Evolutionary conservation across 2,113 vertebrate species (phyloP), one percentile per base, ranked within the genome.

Genomic region (Halichoerus grypus): DNA sequence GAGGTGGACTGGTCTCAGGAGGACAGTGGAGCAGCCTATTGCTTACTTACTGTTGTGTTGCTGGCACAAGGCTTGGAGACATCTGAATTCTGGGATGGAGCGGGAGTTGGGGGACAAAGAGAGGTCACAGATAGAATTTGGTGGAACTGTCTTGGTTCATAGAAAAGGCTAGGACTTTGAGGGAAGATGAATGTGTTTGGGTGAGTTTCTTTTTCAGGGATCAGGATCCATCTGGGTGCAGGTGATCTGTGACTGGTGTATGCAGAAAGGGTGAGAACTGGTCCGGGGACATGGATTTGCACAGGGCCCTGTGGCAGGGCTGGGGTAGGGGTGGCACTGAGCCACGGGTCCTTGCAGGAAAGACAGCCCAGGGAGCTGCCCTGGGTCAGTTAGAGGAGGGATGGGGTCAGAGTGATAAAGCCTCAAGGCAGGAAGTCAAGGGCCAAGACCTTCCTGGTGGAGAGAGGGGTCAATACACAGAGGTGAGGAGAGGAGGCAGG

Each of bases 1-100:
- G 28, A 82, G 13, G 7, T 21, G 39, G n/a, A 22, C 59, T 53
- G 63, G 5, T 63, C 15, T 1, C 5, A 1, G 76, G 33, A 86
- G 36, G 42, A 7, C 5, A 7, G 1, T 26, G 19, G 18, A 24
- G 21, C 18, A 63, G n/a, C 12, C 77, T 31, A 0, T 53, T 3
- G 0, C 57, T 71, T 67, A 61, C 57, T 71, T 67, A 61, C 19
- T 24, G 12, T 36, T 39, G 55, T 63, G 28, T n/a, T 74, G 61
- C 55, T 59, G 74, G 36, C 33, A 26, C 14, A 24, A 21, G 39
- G 12, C 46, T 42, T 49, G 55, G n/a, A 77, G 53, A 95, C 51
- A 87, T 26, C 59, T 72, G 67, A 71, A 79, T 79, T 67, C 46
- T 2, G 13, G 61, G 81, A 26, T 15, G 65, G 39, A 42, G 12